Conservation (phyloP, 2,888 invertebrate genomes). For the Tetragonisca angustula region DNA sequence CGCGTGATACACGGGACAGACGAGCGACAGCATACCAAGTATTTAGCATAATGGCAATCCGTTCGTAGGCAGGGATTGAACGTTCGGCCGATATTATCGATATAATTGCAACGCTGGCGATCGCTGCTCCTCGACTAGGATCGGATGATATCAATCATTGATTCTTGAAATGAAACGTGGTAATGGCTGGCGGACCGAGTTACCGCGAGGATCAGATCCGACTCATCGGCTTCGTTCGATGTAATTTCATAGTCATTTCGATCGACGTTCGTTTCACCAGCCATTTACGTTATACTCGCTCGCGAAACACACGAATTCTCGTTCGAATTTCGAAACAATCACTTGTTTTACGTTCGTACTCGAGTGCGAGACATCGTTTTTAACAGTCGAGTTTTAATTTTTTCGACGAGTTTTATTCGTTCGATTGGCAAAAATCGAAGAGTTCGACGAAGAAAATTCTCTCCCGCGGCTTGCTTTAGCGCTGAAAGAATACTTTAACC, state of each 20-base stretch:
- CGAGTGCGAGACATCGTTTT: too few relatives aligned
- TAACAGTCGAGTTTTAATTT: too few relatives aligned
- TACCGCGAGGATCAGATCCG: conserved; percentile 34
- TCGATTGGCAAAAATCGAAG: too few relatives aligned
- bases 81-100: conserved; percentile 38
- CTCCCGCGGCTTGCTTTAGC: too few relatives aligned
- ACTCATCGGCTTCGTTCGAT: conserved; percentile 14
- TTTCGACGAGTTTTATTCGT: too few relatives aligned
- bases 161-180: conserved; percentile 16
- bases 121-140: background rate
- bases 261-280: conserved; percentile 3
- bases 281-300: conserved; percentile 9
- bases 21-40: conserved; percentile 2
- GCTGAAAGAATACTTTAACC: too few relatives aligned
- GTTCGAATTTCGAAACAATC: too few relatives aligned
- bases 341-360: too few relatives aligned
- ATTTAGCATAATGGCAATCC: conserved; percentile 47
- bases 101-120: conserved; percentile 18
- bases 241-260: conserved; percentile 40
- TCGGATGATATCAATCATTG: conserved; percentile 17
- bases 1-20: background rate
- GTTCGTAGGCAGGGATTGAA: conserved; percentile 26
- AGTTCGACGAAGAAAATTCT: too few relatives aligned
- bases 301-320: background rate
- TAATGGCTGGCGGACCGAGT: conserved; percentile 24